These are phyloP conservation scores for Psylliodes chrysocephalus DNA, from an alignment of 2,888 invertebrate species.

Conservation along the genomic window DNA sequence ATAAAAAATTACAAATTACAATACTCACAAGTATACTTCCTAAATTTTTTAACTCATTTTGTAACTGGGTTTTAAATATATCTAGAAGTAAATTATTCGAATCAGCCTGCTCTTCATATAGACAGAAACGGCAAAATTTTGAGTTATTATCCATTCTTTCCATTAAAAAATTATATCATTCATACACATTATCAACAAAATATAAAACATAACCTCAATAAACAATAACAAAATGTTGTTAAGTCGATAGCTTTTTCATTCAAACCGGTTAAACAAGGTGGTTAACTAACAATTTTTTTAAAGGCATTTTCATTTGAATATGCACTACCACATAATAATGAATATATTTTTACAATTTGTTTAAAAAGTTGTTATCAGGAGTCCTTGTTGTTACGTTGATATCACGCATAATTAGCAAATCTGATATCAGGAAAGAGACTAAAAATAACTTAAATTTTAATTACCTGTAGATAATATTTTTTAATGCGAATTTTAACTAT, in stretches of 20 bases:
- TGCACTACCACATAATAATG: too few relatives aligned
- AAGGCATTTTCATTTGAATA: too few relatives aligned
- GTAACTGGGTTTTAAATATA: background rate
- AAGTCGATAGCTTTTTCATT: background rate
- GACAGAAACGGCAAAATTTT: slow-evolving; percentile 13
- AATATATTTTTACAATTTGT: too few relatives aligned
- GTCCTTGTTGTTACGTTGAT: background rate
- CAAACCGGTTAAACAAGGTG: background rate
- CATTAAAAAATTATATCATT: background rate
- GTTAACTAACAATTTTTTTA: too few relatives aligned
- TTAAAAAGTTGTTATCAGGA: background rate
- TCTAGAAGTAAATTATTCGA: background rate
- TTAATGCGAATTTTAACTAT: background rate
- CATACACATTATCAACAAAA: background rate
- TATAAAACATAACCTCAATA: background rate
- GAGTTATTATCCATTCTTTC: slow-evolving; percentile 6
- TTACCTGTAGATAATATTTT: background rate
- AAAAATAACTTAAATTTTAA: slow-evolving; percentile 5
- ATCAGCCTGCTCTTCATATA: background rate
- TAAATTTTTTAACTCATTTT: background rate
- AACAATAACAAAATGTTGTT: background rate
- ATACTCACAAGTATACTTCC: slow-evolving; percentile 3
- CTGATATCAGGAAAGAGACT: background rate
- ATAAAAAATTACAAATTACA: slow-evolving; percentile 3
- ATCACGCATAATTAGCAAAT: background rate